phyloP scores from a whole-genome alignment of 2,113 vertebrate genomes.

The Dipodomys spectabilis region DNA sequence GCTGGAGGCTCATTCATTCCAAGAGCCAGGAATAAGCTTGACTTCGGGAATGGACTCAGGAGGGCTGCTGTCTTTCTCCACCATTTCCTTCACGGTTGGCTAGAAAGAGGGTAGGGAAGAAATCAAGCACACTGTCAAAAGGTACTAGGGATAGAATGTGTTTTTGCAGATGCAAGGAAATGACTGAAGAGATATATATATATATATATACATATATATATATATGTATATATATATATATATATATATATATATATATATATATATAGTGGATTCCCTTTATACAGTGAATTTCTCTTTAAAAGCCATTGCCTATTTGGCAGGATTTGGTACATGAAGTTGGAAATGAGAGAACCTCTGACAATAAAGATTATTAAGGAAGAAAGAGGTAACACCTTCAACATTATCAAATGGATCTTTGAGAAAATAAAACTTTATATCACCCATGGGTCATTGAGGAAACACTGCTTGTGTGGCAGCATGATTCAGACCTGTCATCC shows the following conservation, averaged over 20 bases:
- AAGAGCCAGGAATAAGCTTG: conserved; percentile 28
- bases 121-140: not conserved
- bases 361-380: not conserved
- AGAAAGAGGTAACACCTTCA: not conserved
- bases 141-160: not conserved
- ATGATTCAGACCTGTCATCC: not conserved
- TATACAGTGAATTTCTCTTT: not conserved
- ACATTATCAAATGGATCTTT: not conserved
- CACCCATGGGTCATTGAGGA: not conserved
- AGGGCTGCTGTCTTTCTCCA: not conserved
- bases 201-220: too few relatives aligned
- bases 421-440: not conserved
- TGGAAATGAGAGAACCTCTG: not conserved
- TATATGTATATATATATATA: not conserved
- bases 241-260: too few relatives aligned
- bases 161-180: not conserved
- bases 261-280: not conserved
- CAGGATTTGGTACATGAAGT: not conserved
- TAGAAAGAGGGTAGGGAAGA: not conserved
- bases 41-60: not conserved
- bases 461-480: not conserved
- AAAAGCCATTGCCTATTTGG: conserved; percentile 16
- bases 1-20: conserved; percentile 42
- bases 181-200: not conserved
- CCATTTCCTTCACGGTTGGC: not conserved